phyloP scores from a whole-genome alignment of 2,797 vertebrate genomes.

The Nannoperca australis region DNA sequence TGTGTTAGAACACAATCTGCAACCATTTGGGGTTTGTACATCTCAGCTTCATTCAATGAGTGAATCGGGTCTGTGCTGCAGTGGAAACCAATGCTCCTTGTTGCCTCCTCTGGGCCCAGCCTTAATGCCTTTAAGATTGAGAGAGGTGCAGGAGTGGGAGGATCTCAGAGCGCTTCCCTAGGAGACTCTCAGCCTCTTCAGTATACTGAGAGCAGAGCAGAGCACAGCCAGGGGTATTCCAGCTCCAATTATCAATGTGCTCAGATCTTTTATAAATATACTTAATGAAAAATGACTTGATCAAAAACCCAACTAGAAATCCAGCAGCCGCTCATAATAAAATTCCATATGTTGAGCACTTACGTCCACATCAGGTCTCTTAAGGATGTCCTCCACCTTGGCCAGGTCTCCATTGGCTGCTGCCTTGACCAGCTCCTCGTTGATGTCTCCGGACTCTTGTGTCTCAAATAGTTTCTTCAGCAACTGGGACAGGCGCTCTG shows the following conservation, averaged over 20 bases:
- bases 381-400: conserved; percentile 98
- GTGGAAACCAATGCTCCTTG: conserved; percentile 70
- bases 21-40: conserved; percentile 56
- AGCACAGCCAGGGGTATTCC: conserved; percentile 24
- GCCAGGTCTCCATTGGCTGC: conserved; percentile 98
- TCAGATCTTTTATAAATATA: conserved; percentile 20
- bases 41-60: conserved; percentile 56
- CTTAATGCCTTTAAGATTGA: conserved; percentile 75
- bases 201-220: conserved; percentile 46
- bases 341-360: conserved; percentile 55
- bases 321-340: not conserved
- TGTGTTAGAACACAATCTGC: conserved; percentile 52
- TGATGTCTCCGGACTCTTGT: conserved; percentile 98
- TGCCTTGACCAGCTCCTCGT: conserved; percentile 98
- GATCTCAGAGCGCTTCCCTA: conserved; percentile 60
- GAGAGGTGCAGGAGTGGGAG: conserved; percentile 67
- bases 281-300: conserved; percentile 26
- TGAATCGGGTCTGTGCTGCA: conserved; percentile 72
- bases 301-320: conserved; percentile 11
- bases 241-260: conserved; percentile 32
- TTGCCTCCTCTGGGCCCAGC: conserved; percentile 70
- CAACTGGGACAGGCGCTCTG: conserved; percentile 97
- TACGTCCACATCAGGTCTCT: conserved; percentile 97
- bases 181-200: conserved; percentile 53
- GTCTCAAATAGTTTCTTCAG: conserved; percentile 99